Base-by-base conservation (phyloP, 2,113 vertebrate genomes). In the Epinephelus moara region DNA sequence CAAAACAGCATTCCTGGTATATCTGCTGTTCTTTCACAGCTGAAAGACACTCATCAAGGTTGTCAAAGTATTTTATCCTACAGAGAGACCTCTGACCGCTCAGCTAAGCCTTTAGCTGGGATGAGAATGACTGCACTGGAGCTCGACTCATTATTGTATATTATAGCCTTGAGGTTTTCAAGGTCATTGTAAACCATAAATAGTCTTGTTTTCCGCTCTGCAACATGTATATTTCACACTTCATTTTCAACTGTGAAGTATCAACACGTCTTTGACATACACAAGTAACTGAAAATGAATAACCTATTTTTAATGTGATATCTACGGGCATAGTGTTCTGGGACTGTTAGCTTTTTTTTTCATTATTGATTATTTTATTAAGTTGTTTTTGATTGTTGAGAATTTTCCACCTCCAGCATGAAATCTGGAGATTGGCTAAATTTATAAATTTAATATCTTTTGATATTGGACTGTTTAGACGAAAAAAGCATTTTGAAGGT, bases 31-130 rank as follows among this genome's bases (percentile, higher is more conserved):
- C 68, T 73, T 81, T 33, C 76, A 52, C 82, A 82, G 76, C 80
- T 85, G 68, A 80, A 37, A 80, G 66, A 85, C 74, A 80, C 23
- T 50, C 71, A 87, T 92, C 80, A 91, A 90, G 88, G 90, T 91
- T 84, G 86, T 27, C 63, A 53, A 50, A 52, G 74, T 60, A 37
- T 88, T 52, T 81, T n/a, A 19, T 90, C 87, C 82, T 40, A 66
- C 68, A 33, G 78, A 75, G 86, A 49, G 63, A 88, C 89, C 81
- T 86, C 72, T 88, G 75, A 82, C 85, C 76, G 11, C 66, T 7
- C 12, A 0, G 73, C 70, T 85, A 75, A 79, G 87, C 86, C 89
- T 88, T 64, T 50, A 81, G 85, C 76, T 86, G 75, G 52, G 66
- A 49, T 74, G 75, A 59, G 84, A 86, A 78, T 30, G 52, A 64